These are phyloP conservation scores for Patella vulgata DNA, from an alignment of 1,140 invertebrate species.

Conservation along the genomic window DNA sequence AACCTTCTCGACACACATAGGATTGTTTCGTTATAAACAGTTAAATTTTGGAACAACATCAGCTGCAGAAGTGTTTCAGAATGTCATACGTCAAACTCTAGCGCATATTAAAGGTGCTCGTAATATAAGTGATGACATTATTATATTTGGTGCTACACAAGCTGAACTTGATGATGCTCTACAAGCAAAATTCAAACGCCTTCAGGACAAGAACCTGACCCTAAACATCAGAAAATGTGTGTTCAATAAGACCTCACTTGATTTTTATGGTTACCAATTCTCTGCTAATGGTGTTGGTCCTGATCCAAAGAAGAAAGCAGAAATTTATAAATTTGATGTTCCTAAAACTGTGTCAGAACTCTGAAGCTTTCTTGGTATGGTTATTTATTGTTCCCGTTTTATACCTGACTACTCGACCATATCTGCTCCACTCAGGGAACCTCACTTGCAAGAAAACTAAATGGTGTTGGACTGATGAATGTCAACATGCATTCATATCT, in stretches of 20 bases:
- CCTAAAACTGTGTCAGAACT: slow-evolving; percentile 22
- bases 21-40: slow-evolving; percentile 35
- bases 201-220: slow-evolving; percentile 27
- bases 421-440: slow-evolving; percentile 19
- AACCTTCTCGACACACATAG: slow-evolving; percentile 38
- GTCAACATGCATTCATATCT: neutral
- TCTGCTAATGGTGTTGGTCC: slow-evolving; percentile 13
- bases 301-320: slow-evolving; percentile 23
- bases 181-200: slow-evolving; percentile 19
- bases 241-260: slow-evolving; percentile 31
- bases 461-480: neutral
- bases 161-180: slow-evolving; percentile 28
- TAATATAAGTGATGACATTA: slow-evolving; percentile 38
- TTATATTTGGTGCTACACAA: slow-evolving; percentile 31
- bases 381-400: slow-evolving; percentile 23
- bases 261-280: slow-evolving; percentile 37
- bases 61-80: slow-evolving; percentile 36
- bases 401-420: slow-evolving; percentile 34
- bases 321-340: slow-evolving; percentile 14
- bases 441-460: slow-evolving; percentile 24
- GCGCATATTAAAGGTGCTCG: slow-evolving; percentile 18
- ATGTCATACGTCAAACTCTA: slow-evolving; percentile 21
- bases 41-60: slow-evolving; percentile 36
- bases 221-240: slow-evolving; percentile 36
- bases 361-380: slow-evolving; percentile 32